Percentiles rank a stretch among this genome's conserved stretches.
Conservation (phyloP, 2,113 vertebrate species). For the Pollimyrus isidori region DNA sequence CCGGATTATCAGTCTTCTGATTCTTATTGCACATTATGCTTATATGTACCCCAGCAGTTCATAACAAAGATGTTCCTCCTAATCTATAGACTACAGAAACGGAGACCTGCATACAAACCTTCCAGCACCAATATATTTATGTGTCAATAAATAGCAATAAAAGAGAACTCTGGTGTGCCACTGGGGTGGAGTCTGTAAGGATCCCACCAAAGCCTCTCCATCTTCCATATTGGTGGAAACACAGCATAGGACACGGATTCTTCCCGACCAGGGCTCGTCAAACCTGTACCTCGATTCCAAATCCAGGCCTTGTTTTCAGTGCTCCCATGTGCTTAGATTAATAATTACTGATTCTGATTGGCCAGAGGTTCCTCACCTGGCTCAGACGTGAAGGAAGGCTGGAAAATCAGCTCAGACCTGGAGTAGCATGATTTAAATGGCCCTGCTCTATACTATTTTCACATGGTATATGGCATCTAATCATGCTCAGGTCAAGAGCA, state of each 20-base stretch:
- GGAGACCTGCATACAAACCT: background rate
- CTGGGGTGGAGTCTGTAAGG: background rate
- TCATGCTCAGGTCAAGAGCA: background rate
- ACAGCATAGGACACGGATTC: background rate
- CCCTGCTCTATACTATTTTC: background rate
- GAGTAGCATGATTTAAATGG: background rate
- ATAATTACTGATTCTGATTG: background rate
- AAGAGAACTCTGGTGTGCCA: background rate
- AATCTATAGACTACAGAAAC: background rate
- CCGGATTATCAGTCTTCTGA: background rate
- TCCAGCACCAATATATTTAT: background rate
- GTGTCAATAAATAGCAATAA: background rate
- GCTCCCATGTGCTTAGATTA: background rate
- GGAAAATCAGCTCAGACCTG: background rate
- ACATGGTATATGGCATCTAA: background rate
- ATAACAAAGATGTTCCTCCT: background rate
- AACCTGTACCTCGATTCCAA: background rate
- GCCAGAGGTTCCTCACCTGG: background rate
- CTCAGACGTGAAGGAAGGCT: background rate
- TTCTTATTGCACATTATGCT: background rate
- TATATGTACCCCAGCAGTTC: background rate
- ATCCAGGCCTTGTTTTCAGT: background rate
- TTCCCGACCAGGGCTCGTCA: background rate
- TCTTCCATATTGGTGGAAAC: background rate
- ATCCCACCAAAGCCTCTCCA: background rate